These are phyloP conservation scores for Adelosebastes latens DNA, from an alignment of 2,797 vertebrate species.

Conservation along the genomic window DNA sequence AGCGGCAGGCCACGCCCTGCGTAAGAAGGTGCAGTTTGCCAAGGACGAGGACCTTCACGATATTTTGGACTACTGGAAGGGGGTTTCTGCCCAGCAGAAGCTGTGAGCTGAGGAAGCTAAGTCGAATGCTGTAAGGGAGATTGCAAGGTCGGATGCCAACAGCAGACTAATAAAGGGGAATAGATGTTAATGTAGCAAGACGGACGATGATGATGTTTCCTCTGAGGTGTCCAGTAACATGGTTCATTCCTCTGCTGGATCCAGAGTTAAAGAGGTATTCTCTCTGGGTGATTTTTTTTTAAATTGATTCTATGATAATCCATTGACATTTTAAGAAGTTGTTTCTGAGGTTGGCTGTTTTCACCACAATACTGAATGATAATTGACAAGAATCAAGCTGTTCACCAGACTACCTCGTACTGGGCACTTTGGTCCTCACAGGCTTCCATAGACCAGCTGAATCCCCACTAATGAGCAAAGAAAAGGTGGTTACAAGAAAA, in stretches of 20 bases:
- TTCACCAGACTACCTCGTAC: conserved; percentile 60
- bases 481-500: conserved; percentile 67
- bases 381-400: conserved; percentile 31
- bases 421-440: conserved; percentile 78
- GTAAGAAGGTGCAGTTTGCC: conserved; percentile 99
- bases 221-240: conserved; percentile 34
- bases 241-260: conserved; percentile 27
- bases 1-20: conserved; percentile 95
- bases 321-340: conserved; percentile 45
- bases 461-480: conserved; percentile 54
- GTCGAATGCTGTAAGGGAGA: conserved; percentile 25
- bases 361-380: conserved; percentile 34
- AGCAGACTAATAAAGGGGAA: conserved; percentile 51
- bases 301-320: conserved; percentile 31
- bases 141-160: conserved; percentile 49
- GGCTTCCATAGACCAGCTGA: conserved; percentile 56
- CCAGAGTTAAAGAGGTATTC: conserved; percentile 32
- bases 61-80: conserved; percentile 99
- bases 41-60: conserved; percentile 99
- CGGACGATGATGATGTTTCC: conserved; percentile 35
- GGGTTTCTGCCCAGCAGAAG: conserved; percentile 99
- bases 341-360: conserved; percentile 36
- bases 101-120: conserved; percentile 83
- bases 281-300: not conserved
- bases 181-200: conserved; percentile 75